phyloP scores from a whole-genome alignment of 2,113 vertebrate species.

The Zosterops borbonicus region DNA sequence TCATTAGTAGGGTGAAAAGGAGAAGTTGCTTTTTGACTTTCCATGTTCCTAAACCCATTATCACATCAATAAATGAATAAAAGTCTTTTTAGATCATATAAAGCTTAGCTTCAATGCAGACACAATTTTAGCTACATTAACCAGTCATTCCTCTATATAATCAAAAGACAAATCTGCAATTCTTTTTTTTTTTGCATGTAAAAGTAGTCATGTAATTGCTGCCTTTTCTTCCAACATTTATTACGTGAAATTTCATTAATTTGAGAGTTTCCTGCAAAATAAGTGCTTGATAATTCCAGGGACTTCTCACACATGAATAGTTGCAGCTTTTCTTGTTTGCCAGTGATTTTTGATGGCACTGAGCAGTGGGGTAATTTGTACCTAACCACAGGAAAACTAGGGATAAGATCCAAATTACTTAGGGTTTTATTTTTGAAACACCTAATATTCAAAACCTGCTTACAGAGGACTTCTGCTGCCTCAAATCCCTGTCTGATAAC shows the following conservation, averaged over 20 bases:
- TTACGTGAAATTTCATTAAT: not conserved
- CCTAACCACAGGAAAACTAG: not conserved
- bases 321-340: not conserved
- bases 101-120: not conserved
- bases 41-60: not conserved
- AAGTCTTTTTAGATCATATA: not conserved
- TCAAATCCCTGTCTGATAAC: not conserved
- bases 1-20: not conserved
- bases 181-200: not conserved
- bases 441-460: not conserved
- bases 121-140: not conserved
- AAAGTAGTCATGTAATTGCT: not conserved
- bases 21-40: not conserved
- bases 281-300: not conserved
- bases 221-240: not conserved
- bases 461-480: not conserved
- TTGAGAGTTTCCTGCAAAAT: not conserved
- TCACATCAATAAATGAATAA: not conserved
- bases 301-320: not conserved
- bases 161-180: not conserved
- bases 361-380: not conserved
- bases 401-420: not conserved
- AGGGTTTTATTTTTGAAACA: not conserved
- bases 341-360: not conserved
- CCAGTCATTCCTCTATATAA: not conserved